Conservation (phyloP, 2,888 invertebrate genomes). For the Argyra leucocephala region DNA sequence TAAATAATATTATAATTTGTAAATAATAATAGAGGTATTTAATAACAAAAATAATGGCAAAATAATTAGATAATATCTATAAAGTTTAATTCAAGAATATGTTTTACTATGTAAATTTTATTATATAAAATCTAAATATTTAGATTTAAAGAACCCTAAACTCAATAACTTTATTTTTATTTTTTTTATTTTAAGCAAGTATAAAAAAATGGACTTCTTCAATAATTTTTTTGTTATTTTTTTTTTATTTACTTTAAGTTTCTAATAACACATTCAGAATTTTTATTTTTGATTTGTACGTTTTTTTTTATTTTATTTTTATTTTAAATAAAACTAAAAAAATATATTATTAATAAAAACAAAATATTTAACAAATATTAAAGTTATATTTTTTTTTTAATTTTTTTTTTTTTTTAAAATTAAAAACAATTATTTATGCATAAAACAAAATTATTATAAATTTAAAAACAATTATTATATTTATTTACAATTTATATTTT, state of each 20-base stretch:
- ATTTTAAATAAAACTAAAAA: not conserved
- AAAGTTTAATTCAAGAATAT: too few relatives aligned
- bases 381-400: not conserved
- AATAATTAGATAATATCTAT: too few relatives aligned
- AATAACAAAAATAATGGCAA: too few relatives aligned
- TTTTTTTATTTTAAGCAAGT: not conserved
- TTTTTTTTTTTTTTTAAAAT: not conserved
- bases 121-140: too few relatives aligned
- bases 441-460: conserved; percentile 5
- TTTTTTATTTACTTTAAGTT: not conserved
- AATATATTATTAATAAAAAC: not conserved
- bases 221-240: not conserved
- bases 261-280: not conserved
- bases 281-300: too few relatives aligned
- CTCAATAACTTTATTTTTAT: too few relatives aligned
- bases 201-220: not conserved
- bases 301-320: not conserved
- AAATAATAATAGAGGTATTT: too few relatives aligned
- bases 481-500: too few relatives aligned
- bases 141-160: too few relatives aligned
- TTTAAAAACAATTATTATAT: conserved; percentile 10
- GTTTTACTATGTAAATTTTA: too few relatives aligned
- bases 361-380: conserved; percentile 10
- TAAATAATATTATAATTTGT: too few relatives aligned
- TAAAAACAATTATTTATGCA: not conserved